Evolutionary conservation across 1,140 invertebrate species (phyloP).

Genomic region (Listronotus bonariensis): DNA sequence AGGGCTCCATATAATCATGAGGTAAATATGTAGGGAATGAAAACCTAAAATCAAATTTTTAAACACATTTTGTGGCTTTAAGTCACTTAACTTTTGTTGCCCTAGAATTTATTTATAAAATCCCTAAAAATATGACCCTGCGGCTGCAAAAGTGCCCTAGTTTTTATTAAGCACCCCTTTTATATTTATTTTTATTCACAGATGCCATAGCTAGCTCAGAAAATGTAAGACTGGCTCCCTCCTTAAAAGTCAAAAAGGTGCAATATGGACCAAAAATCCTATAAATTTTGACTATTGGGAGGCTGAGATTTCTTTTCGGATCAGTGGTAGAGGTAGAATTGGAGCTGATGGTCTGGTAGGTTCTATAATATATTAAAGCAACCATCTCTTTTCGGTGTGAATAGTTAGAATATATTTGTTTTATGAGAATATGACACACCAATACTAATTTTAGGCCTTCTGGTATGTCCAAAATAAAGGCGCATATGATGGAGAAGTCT

Average conservation of each 20-base stretch:
- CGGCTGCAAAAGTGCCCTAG: neutral
- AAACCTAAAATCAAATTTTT: no score
- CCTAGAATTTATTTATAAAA: no score
- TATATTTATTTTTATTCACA: constrained; percentile 60
- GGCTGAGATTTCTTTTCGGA: constrained; percentile 91
- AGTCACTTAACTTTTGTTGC: no score
- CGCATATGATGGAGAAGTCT: constrained; percentile 88
- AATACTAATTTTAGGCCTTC: constrained; percentile 73
- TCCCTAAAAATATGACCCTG: neutral
- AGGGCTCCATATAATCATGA: neutral
- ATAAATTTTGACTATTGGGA: constrained; percentile 95
- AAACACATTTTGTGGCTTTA: no score
- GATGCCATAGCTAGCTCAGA: constrained; percentile 98
- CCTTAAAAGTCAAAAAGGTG: constrained; percentile 93
- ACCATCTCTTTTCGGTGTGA: no score
- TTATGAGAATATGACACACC: no score
- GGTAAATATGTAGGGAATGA: no score
- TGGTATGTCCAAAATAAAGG: constrained; percentile 92
- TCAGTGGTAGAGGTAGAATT: constrained; percentile 94
- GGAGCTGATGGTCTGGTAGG: constrained; percentile 95
- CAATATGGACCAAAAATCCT: constrained; percentile 89
- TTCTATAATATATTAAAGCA: no score
- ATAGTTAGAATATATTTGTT: no score
- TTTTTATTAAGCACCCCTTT: neutral
- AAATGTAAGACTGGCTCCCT: constrained; percentile 94